A percentile compares a stretch with the other conserved stretches of the same genome.
phyloP scores from a whole-genome alignment of 2,113 vertebrate genomes.

The Columba livia region DNA sequence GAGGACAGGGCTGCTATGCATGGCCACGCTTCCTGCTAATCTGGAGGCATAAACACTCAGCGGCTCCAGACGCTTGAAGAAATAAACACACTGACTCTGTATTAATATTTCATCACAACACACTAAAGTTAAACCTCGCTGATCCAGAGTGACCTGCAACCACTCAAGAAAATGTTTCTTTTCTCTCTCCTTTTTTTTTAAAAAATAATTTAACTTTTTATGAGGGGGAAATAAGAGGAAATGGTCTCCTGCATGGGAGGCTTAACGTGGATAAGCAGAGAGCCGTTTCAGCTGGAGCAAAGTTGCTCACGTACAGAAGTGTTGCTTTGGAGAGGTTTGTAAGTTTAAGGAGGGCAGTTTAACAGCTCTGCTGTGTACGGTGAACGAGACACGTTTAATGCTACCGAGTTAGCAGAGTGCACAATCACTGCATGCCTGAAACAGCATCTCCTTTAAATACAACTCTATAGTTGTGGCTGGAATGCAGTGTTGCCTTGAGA shows the following conservation, averaged over 20 bases:
- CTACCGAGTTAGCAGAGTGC: background rate
- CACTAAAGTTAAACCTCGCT: conserved; percentile 74
- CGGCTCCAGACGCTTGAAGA: conserved; percentile 72
- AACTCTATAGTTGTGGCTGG: background rate
- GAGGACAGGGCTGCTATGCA: conserved; percentile 59
- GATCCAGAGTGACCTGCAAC: conserved; percentile 77
- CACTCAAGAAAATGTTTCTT: conserved; percentile 75
- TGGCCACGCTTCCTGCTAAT: conserved; percentile 71
- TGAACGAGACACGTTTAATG: background rate
- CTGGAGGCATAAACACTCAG: conserved; percentile 68
- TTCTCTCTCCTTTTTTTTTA: conserved; percentile 55
- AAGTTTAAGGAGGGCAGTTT: conserved; percentile 20
- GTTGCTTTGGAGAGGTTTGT: conserved; percentile 1
- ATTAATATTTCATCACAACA: conserved; percentile 81
- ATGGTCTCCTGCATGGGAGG: conserved; percentile 33
- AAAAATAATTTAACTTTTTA: conserved; percentile 74
- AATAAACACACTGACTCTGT: conserved; percentile 72
- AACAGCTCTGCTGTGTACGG: background rate
- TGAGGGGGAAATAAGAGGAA: conserved; percentile 43
- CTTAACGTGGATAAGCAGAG: conserved; percentile 42
- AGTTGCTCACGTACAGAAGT: background rate
- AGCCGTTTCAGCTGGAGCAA: background rate
- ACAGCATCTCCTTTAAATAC: background rate
- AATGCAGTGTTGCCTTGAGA: background rate
- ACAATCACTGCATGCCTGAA: background rate